Percentiles rank a stretch among this genome's conserved stretches.
These are phyloP conservation scores for Theocolax elegans DNA, from an alignment of 1,140 invertebrate genomes.

Conservation along the genomic window DNA sequence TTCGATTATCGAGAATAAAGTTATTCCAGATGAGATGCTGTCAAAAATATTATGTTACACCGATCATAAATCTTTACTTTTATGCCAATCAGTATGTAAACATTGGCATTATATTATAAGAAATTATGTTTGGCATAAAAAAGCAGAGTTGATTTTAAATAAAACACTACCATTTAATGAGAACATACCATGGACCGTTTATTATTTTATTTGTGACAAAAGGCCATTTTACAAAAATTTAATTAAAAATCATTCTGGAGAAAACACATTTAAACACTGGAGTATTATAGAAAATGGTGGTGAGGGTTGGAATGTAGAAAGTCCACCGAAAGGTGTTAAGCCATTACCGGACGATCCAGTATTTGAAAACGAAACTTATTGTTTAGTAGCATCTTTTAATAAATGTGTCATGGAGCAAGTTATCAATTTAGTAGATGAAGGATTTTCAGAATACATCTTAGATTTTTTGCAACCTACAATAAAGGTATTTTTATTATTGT, in stretches of 20 bases:
- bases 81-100: slow-evolving; percentile 65
- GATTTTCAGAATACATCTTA: slow-evolving; percentile 56
- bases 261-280: slow-evolving; percentile 56
- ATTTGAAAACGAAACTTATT: slow-evolving; percentile 54
- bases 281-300: slow-evolving; percentile 52
- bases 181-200: slow-evolving; percentile 53
- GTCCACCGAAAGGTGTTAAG: slow-evolving; percentile 54
- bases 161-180: slow-evolving; percentile 46
- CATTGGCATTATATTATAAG: slow-evolving; percentile 62
- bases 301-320: slow-evolving; percentile 56
- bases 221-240: slow-evolving; percentile 64
- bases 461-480: slow-evolving; percentile 62
- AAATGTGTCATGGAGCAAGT: slow-evolving; percentile 59
- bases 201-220: slow-evolving; percentile 58
- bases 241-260: slow-evolving; percentile 64
- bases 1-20: slow-evolving; percentile 50
- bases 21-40: slow-evolving; percentile 61
- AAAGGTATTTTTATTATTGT: slow-evolving; percentile 43
- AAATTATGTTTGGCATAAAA: slow-evolving; percentile 62
- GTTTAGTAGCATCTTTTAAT: slow-evolving; percentile 65
- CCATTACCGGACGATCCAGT: slow-evolving; percentile 54
- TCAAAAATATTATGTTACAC: slow-evolving; percentile 57
- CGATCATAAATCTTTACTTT: slow-evolving; percentile 54
- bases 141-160: slow-evolving; percentile 50
- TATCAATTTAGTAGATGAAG: slow-evolving; percentile 59